A percentile compares a stretch with the other conserved stretches of the same genome.
Evolutionary conservation across 2,888 invertebrate species (phyloP).

Genomic region (Phymatocera aterrima): DNA sequence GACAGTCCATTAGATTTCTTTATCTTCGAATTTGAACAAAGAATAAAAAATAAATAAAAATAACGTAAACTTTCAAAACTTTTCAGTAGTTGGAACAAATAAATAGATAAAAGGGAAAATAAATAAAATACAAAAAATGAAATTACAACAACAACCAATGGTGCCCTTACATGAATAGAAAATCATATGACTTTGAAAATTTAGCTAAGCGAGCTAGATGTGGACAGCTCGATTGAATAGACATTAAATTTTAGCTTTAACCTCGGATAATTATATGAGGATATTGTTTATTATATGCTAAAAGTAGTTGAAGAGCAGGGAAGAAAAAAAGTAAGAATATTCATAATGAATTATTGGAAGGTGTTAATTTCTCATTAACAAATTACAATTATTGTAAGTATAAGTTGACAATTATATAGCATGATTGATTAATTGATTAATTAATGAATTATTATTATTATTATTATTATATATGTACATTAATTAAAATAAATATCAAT

Average conservation of each 20-base stretch:
- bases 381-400: conserved; percentile 57
- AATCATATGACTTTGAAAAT: conserved; percentile 41
- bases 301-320: conserved; percentile 23
- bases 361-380: conserved; percentile 62
- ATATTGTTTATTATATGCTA: too few species aligned
- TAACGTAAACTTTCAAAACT: not conserved
- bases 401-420: too few species aligned
- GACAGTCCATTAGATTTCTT: too few species aligned
- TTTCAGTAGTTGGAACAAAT: too few species aligned
- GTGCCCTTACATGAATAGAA: conserved; percentile 34
- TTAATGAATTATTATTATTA: too few species aligned
- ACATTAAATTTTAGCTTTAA: conserved; percentile 50
- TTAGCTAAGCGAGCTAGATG: conserved; percentile 53
- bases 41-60: too few species aligned
- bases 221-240: conserved; percentile 49
- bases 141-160: conserved; percentile 26
- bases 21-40: too few species aligned
- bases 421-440: too few species aligned
- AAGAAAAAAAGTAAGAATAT: conserved; percentile 48
- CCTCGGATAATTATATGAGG: conserved; percentile 19
- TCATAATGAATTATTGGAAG: conserved; percentile 68
- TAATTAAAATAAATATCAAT: conserved; percentile 54
- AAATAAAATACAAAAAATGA: not conserved
- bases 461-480: conserved; percentile 25
- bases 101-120: too few species aligned